phyloP scores from a whole-genome alignment of 2,797 vertebrate genomes.

The Xerus rutilus region DNA sequence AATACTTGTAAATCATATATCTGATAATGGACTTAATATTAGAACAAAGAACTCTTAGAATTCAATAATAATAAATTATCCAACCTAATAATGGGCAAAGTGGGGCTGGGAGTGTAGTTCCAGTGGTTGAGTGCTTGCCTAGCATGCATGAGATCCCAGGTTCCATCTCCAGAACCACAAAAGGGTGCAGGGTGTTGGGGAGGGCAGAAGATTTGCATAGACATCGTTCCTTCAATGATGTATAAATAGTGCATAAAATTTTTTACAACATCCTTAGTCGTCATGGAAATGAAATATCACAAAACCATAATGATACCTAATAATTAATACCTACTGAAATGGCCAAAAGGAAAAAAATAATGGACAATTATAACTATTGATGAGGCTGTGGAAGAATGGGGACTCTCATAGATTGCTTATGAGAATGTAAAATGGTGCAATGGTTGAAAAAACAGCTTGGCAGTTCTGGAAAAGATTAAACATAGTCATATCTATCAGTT shows the following conservation, averaged over 20 bases:
- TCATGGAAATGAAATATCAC: not conserved
- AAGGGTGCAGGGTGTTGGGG: too few species aligned
- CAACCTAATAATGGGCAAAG: too few species aligned
- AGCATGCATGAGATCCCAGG: too few species aligned
- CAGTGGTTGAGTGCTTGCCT: too few species aligned
- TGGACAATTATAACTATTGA: not conserved
- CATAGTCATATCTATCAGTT: not conserved
- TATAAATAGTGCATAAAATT: not conserved
- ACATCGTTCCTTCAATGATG: not conserved
- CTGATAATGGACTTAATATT: not conserved
- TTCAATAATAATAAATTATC: not conserved
- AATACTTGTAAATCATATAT: not conserved
- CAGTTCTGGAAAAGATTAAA: not conserved
- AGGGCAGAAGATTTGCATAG: not conserved
- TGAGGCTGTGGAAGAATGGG: not conserved
- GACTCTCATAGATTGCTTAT: not conserved
- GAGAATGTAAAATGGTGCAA: not conserved
- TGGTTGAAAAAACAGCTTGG: not conserved
- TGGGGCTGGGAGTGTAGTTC: too few species aligned
- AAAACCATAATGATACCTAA: not conserved
- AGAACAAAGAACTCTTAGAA: not conserved
- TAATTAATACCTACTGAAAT: not conserved
- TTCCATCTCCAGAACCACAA: too few species aligned
- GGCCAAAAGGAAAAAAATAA: not conserved
- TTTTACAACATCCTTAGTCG: not conserved